phyloP scores from a whole-genome alignment of 2,888 invertebrate species.

The Candidula unifasciata region DNA sequence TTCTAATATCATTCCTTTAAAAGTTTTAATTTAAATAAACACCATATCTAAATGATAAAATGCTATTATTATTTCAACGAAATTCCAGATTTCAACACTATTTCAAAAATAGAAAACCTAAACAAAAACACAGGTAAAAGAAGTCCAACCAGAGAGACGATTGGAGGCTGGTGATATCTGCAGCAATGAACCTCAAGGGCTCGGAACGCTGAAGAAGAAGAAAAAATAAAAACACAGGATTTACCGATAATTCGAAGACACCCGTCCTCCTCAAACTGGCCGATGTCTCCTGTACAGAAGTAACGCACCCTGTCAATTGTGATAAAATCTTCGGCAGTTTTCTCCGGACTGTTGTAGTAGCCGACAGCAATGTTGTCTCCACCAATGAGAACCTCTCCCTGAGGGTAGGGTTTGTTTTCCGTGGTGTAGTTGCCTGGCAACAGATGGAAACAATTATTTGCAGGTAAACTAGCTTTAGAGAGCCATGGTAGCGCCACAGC shows the following conservation, averaged over 20 bases:
- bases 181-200: too few species aligned
- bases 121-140: not conserved
- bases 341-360: slow-evolving; percentile 93
- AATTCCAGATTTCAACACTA: not conserved
- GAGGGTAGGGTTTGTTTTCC: slow-evolving; percentile 89
- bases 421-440: slow-evolving; percentile 86
- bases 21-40: not conserved
- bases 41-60: not conserved
- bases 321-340: slow-evolving; percentile 90
- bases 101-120: too few species aligned
- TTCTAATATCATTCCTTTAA: too few species aligned
- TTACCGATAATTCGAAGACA: slow-evolving; percentile 96
- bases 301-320: slow-evolving; percentile 81
- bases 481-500: too few species aligned
- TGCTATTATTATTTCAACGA: not conserved
- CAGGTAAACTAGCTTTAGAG: not conserved
- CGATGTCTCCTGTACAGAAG: slow-evolving; percentile 99
- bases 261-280: slow-evolving; percentile 94
- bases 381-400: slow-evolving; percentile 90
- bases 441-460: not conserved
- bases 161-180: too few species aligned
- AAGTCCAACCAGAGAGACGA: too few species aligned
- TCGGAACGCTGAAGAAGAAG: too few species aligned
- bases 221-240: not conserved
- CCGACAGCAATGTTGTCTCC: slow-evolving; percentile 96